Evolutionary conservation across 2,113 vertebrate genomes (phyloP).

Genomic region (Callochromis pleurospilus): DNA sequence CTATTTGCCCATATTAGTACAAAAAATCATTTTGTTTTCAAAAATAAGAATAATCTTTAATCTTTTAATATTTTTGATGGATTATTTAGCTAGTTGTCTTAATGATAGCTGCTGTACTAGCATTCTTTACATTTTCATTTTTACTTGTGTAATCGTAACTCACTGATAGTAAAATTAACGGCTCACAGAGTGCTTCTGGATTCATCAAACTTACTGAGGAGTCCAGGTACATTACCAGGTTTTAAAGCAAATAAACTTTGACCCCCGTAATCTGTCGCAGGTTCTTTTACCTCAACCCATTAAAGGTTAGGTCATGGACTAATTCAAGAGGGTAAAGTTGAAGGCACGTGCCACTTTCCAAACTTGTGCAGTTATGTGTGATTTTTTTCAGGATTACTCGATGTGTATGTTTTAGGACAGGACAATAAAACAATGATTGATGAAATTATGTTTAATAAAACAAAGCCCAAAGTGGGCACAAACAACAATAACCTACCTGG

Average conservation of each 20-base stretch:
- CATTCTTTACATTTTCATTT: background rate
- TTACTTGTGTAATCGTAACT: background rate
- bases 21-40: background rate
- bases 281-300: background rate
- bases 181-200: background rate
- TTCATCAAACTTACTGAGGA: background rate
- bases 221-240: background rate
- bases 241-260: conserved; percentile 46
- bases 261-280: conserved; percentile 19
- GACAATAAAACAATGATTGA: background rate
- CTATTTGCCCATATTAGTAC: background rate
- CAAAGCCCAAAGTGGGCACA: background rate
- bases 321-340: conserved; percentile 41
- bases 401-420: background rate
- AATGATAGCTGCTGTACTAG: background rate
- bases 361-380: background rate
- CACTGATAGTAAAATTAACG: background rate
- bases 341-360: conserved; percentile 39
- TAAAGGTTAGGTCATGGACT: conserved; percentile 17
- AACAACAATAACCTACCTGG: background rate
- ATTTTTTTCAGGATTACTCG: background rate
- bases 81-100: background rate
- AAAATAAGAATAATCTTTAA: background rate
- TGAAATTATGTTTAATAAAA: background rate
- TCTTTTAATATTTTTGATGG: background rate